Evolutionary conservation across 1,140 invertebrate genomes (phyloP), one percentile per base, ranked within the genome.

Genomic region (Anadara kagoshimensis): DNA sequence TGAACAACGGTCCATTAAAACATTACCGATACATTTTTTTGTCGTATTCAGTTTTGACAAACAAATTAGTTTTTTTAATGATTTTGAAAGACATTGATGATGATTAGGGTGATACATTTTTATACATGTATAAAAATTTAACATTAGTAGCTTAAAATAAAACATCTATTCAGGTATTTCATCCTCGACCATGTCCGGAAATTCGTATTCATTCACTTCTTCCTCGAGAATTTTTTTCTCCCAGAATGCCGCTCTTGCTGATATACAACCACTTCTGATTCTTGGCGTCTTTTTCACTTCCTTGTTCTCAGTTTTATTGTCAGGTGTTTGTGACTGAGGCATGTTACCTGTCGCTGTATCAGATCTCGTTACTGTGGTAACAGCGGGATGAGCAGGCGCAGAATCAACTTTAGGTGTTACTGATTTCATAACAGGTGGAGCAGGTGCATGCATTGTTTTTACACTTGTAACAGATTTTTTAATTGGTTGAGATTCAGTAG

Each of bases 221-320:
- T 78, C 78, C 20, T 78, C 76, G 18, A 78, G 71, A n/a, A 83
- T 83, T 5, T 65, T 72, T 8, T 84, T 79, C 66, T 86, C 84
- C 84, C 84, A 86, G 69, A 84, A 84, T 24, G 79, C 76, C 1
- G 84, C 80, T 54, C 82, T 76, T 1, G 84, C 85, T 20, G 77
- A 79, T 51, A 83, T 86, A 53, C 81, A 79, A 1, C 85, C 85
- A 54, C 73, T 69, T 43, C 77, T 59, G 16, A 85, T 85, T 71
- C 69, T 80, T 12, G 84, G 75, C 11, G 36, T 51, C 10, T 61
- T 63, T 26, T 70, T 73, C 24, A 26, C n/a, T 59, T 24, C 43
- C 49, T 56, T 69, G 51, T 41, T 20, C 14, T 53, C 26, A 18
- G 53, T 29, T 41, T 49, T 61, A 16, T 44, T 20, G 47, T 14